Percentiles rank a stretch among this genome's conserved stretches.
These are phyloP conservation scores for Trichoplusia ni DNA, from an alignment of 1,140 invertebrate species.

Conservation along the genomic window DNA sequence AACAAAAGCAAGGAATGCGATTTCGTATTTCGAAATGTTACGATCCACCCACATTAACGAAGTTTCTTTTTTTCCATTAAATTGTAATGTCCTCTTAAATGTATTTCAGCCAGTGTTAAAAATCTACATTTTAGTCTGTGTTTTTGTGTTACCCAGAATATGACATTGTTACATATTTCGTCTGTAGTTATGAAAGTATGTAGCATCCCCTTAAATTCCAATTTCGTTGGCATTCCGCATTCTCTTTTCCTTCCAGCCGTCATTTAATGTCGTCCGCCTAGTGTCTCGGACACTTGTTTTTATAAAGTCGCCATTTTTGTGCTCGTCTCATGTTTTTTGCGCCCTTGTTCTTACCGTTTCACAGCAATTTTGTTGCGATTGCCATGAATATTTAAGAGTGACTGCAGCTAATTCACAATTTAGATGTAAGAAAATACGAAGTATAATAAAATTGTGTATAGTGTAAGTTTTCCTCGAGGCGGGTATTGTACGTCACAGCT, in stretches of 20 bases:
- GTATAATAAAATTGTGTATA: not conserved
- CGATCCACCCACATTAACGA: too few species aligned
- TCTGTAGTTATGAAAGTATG: too few species aligned
- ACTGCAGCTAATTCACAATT: slow-evolving; percentile 6
- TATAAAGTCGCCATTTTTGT: not conserved
- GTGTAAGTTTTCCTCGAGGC: not conserved
- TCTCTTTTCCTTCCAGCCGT: not conserved
- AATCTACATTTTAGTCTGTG: too few species aligned
- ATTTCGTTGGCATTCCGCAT: not conserved
- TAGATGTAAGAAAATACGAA: not conserved
- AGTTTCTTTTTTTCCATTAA: too few species aligned
- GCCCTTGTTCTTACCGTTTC: not conserved
- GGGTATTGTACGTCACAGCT: slow-evolving; percentile 1
- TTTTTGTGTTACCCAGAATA: too few species aligned
- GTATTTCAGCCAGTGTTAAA: too few species aligned
- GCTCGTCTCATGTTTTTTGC: not conserved
- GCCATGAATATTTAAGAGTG: slow-evolving; percentile 3
- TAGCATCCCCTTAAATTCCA: not conserved
- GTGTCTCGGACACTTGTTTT: not conserved
- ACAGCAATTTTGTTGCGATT: slow-evolving; percentile 1
- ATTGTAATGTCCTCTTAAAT: too few species aligned
- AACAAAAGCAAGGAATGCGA: too few species aligned
- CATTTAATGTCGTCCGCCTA: slow-evolving; percentile 12
- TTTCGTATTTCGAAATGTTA: too few species aligned
- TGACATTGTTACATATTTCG: too few species aligned